Evolutionary conservation across 2,797 vertebrate species (phyloP).

Genomic region (Myotis planiceps): DNA sequence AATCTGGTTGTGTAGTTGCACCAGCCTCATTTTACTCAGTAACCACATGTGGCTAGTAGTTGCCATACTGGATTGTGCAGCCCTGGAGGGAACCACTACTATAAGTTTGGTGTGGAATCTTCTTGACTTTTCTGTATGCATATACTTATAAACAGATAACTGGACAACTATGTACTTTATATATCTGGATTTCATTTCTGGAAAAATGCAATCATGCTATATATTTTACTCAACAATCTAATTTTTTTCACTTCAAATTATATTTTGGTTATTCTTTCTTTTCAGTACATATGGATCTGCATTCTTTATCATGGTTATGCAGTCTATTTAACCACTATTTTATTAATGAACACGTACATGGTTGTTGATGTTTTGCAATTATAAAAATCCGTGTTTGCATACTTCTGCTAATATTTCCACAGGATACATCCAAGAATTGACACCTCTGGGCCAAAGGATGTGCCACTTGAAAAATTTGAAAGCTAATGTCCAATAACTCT

Average conservation of each 20-base stretch:
- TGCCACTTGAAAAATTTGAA: neutral
- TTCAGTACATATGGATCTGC: neutral
- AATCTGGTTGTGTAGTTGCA: neutral
- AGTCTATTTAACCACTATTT: neutral
- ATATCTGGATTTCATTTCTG: conserved; percentile 4
- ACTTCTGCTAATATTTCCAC: neutral
- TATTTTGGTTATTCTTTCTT: conserved; percentile 33
- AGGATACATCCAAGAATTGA: neutral
- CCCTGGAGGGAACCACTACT: neutral
- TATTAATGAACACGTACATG: neutral
- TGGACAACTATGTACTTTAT: neutral
- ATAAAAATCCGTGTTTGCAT: neutral
- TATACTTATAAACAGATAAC: neutral
- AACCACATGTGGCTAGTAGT: neutral
- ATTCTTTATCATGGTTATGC: neutral
- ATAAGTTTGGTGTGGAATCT: neutral
- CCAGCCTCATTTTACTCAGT: neutral
- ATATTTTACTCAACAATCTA: neutral
- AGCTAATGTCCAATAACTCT: neutral
- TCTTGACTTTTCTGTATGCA: neutral
- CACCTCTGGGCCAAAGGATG: neutral
- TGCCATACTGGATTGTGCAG: too few relatives aligned
- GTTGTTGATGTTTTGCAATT: neutral
- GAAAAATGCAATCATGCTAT: neutral
- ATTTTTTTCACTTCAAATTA: neutral